A percentile compares a stretch with the other conserved stretches of the same genome.
These are phyloP conservation scores for Isotomurus palustris DNA, from an alignment of 2,888 invertebrate species.

Conservation along the genomic window DNA sequence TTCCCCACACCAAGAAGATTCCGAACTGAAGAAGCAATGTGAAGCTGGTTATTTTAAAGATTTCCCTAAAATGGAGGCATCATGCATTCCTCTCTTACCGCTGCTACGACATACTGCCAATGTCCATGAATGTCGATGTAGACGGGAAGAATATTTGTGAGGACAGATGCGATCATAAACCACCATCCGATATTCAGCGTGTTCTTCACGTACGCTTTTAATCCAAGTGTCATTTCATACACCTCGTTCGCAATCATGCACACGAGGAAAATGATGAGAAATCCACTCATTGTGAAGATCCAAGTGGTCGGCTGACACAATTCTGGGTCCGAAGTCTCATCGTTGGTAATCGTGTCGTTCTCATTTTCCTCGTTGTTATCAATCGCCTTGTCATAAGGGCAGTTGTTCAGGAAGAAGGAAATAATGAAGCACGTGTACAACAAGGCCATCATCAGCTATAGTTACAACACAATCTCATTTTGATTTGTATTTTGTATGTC, in stretches of 20 bases:
- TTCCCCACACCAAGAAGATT: constrained; percentile 74
- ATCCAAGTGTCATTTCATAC: constrained; percentile 56
- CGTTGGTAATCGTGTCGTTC: too few species aligned
- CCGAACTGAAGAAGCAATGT: constrained; percentile 50
- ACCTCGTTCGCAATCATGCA: constrained; percentile 18
- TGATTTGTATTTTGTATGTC: not conserved
- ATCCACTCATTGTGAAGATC: constrained; percentile 2
- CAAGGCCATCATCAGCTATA: constrained; percentile 4
- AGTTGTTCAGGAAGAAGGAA: constrained; percentile 12
- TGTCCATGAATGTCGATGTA: not conserved
- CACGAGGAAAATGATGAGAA: not conserved
- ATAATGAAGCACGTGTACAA: constrained; percentile 20
- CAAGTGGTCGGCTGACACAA: not conserved
- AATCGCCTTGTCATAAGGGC: constrained; percentile 6
- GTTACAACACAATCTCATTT: constrained; percentile 3
- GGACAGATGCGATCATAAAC: constrained; percentile 12
- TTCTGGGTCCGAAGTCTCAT: not conserved
- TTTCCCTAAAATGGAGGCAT: not conserved
- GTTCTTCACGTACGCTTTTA: constrained; percentile 7
- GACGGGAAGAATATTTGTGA: constrained; percentile 16
- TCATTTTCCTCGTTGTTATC: not conserved
- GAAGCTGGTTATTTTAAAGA: not conserved
- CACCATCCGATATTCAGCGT: constrained; percentile 23
- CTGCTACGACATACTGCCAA: constrained; percentile 27
- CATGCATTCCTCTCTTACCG: constrained; percentile 9